Conservation (phyloP, 2,888 invertebrate genomes). For the Mayetiola destructor region DNA sequence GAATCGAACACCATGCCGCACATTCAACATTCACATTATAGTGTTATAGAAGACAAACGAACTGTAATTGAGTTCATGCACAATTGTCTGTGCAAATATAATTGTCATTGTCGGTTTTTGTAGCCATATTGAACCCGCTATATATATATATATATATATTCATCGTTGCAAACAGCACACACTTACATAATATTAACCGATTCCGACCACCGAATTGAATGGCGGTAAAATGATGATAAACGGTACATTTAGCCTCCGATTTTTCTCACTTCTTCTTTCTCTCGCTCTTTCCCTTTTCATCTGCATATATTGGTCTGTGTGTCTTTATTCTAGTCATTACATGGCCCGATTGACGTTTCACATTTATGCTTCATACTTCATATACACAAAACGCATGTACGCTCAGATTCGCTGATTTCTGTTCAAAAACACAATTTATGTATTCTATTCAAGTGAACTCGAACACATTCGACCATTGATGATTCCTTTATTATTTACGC, state of each 20-base stretch:
- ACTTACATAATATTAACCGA: no score
- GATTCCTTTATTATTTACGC: slow-evolving; percentile 7
- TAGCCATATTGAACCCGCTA: background rate
- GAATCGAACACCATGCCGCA: background rate
- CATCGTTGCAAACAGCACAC: background rate
- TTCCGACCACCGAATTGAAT: no score
- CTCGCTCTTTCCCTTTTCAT: background rate
- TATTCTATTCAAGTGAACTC: no score
- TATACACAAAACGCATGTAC: no score
- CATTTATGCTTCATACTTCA: no score
- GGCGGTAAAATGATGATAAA: background rate
- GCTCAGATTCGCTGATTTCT: no score
- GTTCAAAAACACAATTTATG: no score
- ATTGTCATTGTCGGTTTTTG: background rate
- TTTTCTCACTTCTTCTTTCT: background rate
- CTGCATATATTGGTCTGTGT: background rate
- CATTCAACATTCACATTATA: background rate
- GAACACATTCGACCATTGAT: no score
- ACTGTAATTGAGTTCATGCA: background rate
- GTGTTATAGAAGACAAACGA: background rate
- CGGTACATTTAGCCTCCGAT: slow-evolving; percentile 10
- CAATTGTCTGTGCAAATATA: slow-evolving; percentile 4
- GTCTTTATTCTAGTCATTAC: no score
- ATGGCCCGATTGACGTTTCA: no score
- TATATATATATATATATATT: background rate